A percentile compares a stretch with the other conserved stretches of the same genome.
Conservation (phyloP, 2,113 vertebrate species). For the Pimephales promelas region DNA sequence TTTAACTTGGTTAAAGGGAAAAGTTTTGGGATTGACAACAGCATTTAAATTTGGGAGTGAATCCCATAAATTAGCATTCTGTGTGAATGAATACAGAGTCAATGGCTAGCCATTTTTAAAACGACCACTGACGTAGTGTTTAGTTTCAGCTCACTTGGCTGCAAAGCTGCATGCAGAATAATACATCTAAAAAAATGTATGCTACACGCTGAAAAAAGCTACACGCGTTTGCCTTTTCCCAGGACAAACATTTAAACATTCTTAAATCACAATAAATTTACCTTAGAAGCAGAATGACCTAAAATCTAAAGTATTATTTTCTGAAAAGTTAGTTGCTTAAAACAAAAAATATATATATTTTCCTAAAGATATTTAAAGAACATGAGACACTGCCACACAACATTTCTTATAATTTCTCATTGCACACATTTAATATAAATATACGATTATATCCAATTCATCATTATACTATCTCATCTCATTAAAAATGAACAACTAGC, state of each 20-base stretch:
- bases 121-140: neutral
- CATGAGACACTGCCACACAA: neutral
- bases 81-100: neutral
- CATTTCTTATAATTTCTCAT: neutral
- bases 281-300: too few relatives aligned
- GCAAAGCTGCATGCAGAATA: neutral
- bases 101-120: too few relatives aligned
- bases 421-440: neutral
- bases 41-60: neutral
- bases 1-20: neutral
- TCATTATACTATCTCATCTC: neutral
- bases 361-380: neutral
- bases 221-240: too few relatives aligned
- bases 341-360: neutral
- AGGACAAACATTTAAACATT: too few relatives aligned
- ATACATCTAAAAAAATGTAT: too few relatives aligned
- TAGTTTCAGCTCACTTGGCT: neutral
- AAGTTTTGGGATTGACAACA: neutral
- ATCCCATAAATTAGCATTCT: conserved; percentile 16
- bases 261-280: too few relatives aligned
- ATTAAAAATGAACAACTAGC: neutral
- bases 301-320: too few relatives aligned
- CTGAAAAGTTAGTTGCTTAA: too few relatives aligned
- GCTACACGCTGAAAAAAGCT: too few relatives aligned
- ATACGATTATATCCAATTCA: neutral